phyloP scores from a whole-genome alignment of 1,140 invertebrate species.

The Sesamia nonagrioides region DNA sequence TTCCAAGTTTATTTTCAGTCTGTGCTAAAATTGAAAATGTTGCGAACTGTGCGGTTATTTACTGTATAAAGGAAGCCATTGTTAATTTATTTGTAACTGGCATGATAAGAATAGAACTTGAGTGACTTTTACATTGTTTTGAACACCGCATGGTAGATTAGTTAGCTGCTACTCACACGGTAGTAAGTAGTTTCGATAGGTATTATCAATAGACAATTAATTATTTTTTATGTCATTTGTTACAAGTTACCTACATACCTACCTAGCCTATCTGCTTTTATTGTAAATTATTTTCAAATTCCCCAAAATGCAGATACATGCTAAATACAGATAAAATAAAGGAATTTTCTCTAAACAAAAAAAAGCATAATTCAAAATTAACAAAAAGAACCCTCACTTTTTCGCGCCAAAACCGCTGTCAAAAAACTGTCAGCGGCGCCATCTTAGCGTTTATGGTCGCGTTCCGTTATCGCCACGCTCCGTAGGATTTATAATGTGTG shows the following conservation, averaged over 20 bases:
- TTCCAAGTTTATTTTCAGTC: constrained; percentile 51
- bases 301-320: neutral
- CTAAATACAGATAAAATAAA: neutral
- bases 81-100: constrained; percentile 39
- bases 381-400: constrained; percentile 45
- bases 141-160: neutral
- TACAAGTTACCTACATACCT: no score
- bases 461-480: constrained; percentile 77
- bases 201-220: neutral
- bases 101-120: constrained; percentile 7
- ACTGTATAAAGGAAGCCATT: constrained; percentile 26
- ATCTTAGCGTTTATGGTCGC: constrained; percentile 69
- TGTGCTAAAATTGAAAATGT: constrained; percentile 49
- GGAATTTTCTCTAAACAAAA: neutral
- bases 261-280: no score
- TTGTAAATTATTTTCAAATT: no score
- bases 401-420: constrained; percentile 74
- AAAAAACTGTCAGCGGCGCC: constrained; percentile 72
- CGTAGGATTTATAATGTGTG: constrained; percentile 83
- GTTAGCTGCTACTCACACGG: neutral
- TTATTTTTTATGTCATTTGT: no score
- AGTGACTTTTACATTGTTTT: constrained; percentile 18
- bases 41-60: constrained; percentile 28
- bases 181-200: neutral
- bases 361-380: constrained; percentile 31